Percentiles rank a stretch among this genome's conserved stretches.
phyloP scores from a whole-genome alignment of 2,888 invertebrate genomes.

The Plemyria rubiginata region DNA sequence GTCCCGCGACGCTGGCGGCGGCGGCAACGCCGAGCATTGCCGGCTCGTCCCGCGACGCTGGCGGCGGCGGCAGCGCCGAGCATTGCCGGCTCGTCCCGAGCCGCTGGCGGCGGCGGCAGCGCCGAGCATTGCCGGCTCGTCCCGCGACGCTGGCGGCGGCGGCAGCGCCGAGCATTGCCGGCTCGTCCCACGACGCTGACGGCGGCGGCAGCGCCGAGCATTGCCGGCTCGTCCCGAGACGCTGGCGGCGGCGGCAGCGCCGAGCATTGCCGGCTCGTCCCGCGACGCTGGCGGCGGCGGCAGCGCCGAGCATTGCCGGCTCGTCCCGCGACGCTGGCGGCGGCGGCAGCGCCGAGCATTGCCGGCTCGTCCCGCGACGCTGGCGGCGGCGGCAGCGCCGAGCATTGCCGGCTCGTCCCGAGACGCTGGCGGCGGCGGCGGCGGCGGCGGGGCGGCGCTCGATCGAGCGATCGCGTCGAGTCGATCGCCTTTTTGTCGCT shows the following conservation, averaged over 20 bases:
- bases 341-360: too few species aligned
- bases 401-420: neutral
- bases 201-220: too few species aligned
- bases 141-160: neutral
- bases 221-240: too few species aligned
- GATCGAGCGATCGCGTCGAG: conserved; percentile 33
- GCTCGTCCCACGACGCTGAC: neutral
- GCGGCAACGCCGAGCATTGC: too few species aligned
- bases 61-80: conserved; percentile 14
- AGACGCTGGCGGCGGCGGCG: neutral
- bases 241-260: conserved; percentile 17
- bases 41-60: too few species aligned
- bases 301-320: neutral
- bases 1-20: neutral
- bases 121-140: neutral
- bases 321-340: neutral
- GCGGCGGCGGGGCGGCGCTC: conserved; percentile 13
- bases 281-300: neutral
- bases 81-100: neutral
- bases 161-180: neutral
- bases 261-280: neutral
- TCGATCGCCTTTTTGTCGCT: conserved; percentile 39
- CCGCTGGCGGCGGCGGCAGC: too few species aligned
- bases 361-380: conserved; percentile 11
- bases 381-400: too few species aligned